Conservation (phyloP, 2,888 invertebrate genomes). For the Strigamia maritima region DNA sequence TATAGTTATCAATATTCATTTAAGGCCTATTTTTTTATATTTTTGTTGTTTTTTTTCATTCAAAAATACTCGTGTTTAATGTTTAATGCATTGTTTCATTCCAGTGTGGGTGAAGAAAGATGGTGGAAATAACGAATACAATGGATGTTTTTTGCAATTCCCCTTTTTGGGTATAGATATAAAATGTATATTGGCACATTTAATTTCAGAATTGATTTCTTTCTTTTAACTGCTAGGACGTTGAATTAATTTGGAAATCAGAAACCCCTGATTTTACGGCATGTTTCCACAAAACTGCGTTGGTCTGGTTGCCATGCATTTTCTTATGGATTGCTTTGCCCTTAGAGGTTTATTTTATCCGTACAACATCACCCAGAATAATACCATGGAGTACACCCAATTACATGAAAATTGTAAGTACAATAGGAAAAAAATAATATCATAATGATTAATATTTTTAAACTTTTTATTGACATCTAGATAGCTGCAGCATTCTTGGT, state of each 20-base stretch:
- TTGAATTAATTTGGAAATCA: not conserved
- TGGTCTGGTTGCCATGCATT: not conserved
- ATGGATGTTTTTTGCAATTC: not conserved
- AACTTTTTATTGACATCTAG: not conserved
- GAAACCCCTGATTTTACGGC: constrained; percentile 9
- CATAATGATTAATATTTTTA: not conserved
- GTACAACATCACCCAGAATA: not conserved
- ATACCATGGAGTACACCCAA: constrained; percentile 15
- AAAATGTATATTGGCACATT: not conserved
- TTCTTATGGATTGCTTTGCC: not conserved
- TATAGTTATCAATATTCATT: no score
- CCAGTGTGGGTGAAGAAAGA: not conserved
- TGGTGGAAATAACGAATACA: not conserved
- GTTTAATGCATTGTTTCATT: not conserved
- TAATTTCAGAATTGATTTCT: not conserved
- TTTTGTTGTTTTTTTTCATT: no score
- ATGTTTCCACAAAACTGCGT: constrained; percentile 9
- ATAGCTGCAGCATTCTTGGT: not conserved
- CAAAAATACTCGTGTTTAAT: not conserved
- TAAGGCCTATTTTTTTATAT: no score
- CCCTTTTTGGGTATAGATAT: not conserved
- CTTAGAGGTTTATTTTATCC: not conserved
- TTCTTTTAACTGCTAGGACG: not conserved
- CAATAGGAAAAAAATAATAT: not conserved
- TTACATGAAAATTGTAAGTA: not conserved